Evolutionary conservation across 2,888 invertebrate species (phyloP), one percentile per base, ranked within the genome.

Genomic region (Drosophila mayaguana): DNA sequence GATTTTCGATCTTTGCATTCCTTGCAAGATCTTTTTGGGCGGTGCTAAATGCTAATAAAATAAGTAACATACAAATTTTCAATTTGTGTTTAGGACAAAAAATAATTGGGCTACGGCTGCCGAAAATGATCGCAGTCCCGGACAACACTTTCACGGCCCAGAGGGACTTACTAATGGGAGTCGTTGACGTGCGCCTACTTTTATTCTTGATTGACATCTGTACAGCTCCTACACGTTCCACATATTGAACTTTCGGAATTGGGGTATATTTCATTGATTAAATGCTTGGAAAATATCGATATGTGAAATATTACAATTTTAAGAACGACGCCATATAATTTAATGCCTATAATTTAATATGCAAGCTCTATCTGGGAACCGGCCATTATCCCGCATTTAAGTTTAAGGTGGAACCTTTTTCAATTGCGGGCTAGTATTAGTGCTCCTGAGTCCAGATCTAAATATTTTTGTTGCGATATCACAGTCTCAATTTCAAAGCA

Each of bases 141-240:
- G 78, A 84, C 86, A 89, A 82, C 91, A 92, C 91, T 91, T 91
- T 91, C 91, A 92, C 92, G 81, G 81, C 91, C 92, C 73, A 76
- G 59, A 91, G 91, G 76, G 90, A 91, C 90, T 91, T 86, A 75
- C 83, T 91, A 91, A 91, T 91, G 69, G 88, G 75, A 86, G 70
- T 57, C 80, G 80, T 79, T 81, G 81, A 85, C 83, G 69, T 74
- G 90, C 83, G 84, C 73, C 88, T 71, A 89, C 84, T 84, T 84
- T 84, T 80, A 40, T 48, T 28, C 48, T 4, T 67, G 72, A 67
- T 64, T 67, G 81, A 48, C 68, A 25, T 63, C 53, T 38, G 28
- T 56, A 55, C 85, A 74, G 68, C 83, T 72, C 79, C 88, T 88
- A 84, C 89, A 88, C 71, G 72, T 67, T 79, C 50, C 60, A 36